phyloP scores from a whole-genome alignment of 1,140 invertebrate species.

The Trissolcus basalis region DNA sequence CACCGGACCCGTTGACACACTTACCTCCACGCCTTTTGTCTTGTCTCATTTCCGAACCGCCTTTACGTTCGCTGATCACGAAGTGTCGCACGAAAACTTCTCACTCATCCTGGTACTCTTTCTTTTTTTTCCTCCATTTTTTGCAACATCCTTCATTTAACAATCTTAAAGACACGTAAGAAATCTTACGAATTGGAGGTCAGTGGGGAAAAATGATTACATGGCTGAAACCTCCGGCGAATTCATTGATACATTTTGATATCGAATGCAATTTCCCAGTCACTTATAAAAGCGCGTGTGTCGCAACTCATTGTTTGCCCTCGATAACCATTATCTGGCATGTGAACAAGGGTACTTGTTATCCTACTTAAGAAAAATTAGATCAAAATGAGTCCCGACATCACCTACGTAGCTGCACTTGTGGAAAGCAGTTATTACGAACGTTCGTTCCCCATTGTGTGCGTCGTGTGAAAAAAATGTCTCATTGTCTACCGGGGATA shows the following conservation, averaged over 20 bases:
- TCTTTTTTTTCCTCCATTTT: too few relatives aligned
- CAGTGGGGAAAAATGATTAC: background rate
- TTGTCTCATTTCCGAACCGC: too few relatives aligned
- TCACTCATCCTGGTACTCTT: too few relatives aligned
- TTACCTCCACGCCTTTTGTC: too few relatives aligned
- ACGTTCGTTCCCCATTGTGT: slow-evolving; percentile 27
- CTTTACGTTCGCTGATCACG: too few relatives aligned
- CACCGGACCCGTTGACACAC: too few relatives aligned
- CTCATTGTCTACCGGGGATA: slow-evolving; percentile 24
- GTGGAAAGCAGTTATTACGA: slow-evolving; percentile 43
- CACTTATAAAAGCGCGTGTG: slow-evolving; percentile 1
- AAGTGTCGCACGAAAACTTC: too few relatives aligned
- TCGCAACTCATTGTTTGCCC: slow-evolving; percentile 40
- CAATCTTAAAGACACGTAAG: too few relatives aligned
- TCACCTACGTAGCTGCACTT: slow-evolving; percentile 42
- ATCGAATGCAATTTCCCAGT: slow-evolving; percentile 18
- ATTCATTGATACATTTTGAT: slow-evolving; percentile 14
- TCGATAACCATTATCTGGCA: slow-evolving; percentile 36
- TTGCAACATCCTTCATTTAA: too few relatives aligned
- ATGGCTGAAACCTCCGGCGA: background rate
- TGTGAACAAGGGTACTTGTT: slow-evolving; percentile 39
- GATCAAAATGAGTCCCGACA: slow-evolving; percentile 25
- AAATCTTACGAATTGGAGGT: too few relatives aligned
- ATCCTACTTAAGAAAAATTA: slow-evolving; percentile 33
- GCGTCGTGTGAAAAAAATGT: slow-evolving; percentile 38